Evolutionary conservation across 1,140 invertebrate genomes (phyloP), one percentile per base, ranked within the genome.

Genomic region (Drosophila tristis): DNA sequence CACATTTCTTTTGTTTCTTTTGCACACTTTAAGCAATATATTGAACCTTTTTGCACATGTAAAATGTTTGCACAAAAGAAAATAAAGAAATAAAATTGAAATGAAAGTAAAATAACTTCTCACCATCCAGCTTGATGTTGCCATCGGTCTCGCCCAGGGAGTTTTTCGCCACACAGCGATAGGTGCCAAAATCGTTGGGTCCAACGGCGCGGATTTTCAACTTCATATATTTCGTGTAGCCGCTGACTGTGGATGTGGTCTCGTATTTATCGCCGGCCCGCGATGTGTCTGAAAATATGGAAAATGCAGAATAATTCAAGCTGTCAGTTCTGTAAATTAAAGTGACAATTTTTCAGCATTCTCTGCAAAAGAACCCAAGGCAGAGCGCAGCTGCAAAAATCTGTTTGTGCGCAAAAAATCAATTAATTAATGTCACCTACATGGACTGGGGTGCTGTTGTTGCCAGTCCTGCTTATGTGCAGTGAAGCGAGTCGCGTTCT

Each of bases 81-180:
- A 53, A 54, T 29, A 39, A 48, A 25, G 4, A 54, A 80, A 59
- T 2, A 70, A 54, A 60, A 47, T 8, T 42, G 25, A 42, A 29
- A 72, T 39, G n/a, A 58, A 42, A 50, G 45, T 13, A 16, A 47
- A n/a, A 20, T 47, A 29, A 6, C 26, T 29, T 0, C 26, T 31
- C 90, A 99, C 98, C 97, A 90, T 98, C 97, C 49, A 99, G 93
- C 93, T 97, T 96, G 91, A 99, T 98, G 48, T 96, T 95, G 15
- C 97, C 97, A 91, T 98, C 97, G 9, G 98, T 98, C 89, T 96
- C 96, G 42, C 98, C 98, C 7, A 99, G 94, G 15, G 96, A 97
- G 93, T 99, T 99, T 92, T 98, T 98, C 7, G 98, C 98, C 26
- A 98, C 96, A 91, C 98, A 99, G 91, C 96, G 96, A 93, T 97